phyloP scores from a whole-genome alignment of 2,113 vertebrate species.

The Hippocampus guttulatus region DNA sequence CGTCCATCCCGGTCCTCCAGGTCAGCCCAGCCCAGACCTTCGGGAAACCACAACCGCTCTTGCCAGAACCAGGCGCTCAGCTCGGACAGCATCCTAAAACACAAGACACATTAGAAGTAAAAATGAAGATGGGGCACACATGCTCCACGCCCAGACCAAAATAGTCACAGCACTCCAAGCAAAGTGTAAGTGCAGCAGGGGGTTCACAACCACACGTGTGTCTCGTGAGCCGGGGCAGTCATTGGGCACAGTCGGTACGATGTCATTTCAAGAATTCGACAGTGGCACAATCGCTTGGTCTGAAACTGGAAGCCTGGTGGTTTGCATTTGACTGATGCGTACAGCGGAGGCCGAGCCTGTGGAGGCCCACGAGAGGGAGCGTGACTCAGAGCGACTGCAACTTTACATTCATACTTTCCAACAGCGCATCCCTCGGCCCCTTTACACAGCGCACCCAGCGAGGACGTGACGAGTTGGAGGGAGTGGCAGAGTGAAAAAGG shows the following conservation, averaged over 20 bases:
- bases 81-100: conserved; percentile 81
- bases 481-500: conserved; percentile 39
- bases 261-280: conserved; percentile 24
- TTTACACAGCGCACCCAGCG: conserved; percentile 10
- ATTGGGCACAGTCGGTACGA: conserved; percentile 5
- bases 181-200: background rate
- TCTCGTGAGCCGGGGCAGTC: background rate
- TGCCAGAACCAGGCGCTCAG: conserved; percentile 89
- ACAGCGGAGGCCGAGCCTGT: conserved; percentile 24
- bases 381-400: conserved; percentile 21
- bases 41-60: conserved; percentile 88
- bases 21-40: conserved; percentile 89
- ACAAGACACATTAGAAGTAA: background rate
- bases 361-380: conserved; percentile 29
- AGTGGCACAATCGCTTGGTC: conserved; percentile 6
- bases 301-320: background rate
- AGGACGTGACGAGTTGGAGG: conserved; percentile 35
- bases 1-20: conserved; percentile 83
- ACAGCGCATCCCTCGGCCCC: background rate
- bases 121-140: background rate
- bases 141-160: conserved; percentile 6
- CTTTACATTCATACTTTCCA: conserved; percentile 21
- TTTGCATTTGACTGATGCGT: conserved; percentile 29
- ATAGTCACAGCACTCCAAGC: background rate
- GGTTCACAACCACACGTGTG: background rate